Evolutionary conservation across 2,797 vertebrate genomes (phyloP).

Genomic region (Geotrypetes seraphini): DNA sequence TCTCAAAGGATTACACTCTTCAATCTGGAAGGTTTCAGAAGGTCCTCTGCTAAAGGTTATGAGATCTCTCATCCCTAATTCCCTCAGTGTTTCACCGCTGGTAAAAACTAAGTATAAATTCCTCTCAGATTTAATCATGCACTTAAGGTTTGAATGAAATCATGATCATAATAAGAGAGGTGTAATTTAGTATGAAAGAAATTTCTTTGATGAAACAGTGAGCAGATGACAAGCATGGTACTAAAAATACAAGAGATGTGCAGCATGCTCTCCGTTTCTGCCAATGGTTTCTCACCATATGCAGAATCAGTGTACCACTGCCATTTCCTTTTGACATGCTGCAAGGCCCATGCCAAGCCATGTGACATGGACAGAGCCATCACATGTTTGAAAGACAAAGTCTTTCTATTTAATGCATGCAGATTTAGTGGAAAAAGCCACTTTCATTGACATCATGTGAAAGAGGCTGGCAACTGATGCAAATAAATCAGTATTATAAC

Average conservation of each 20-base stretch:
- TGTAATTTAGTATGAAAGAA: too few relatives aligned
- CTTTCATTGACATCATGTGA: not conserved
- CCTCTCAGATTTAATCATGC: too few relatives aligned
- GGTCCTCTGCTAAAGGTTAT: too few relatives aligned
- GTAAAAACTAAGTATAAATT: too few relatives aligned
- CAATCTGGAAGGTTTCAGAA: too few relatives aligned
- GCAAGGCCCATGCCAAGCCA: conserved; percentile 24
- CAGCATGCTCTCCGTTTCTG: not conserved
- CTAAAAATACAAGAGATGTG: not conserved
- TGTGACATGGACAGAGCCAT: conserved; percentile 28
- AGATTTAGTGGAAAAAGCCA: conserved; percentile 3
- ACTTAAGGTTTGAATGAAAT: too few relatives aligned
- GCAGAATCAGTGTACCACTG: too few relatives aligned
- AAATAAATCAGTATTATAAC: rapidly evolving
- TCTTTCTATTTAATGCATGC: conserved; percentile 20
- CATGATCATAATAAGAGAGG: too few relatives aligned
- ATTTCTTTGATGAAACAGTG: not conserved
- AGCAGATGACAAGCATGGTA: not conserved
- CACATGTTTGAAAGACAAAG: conserved; percentile 23
- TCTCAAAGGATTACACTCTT: too few relatives aligned
- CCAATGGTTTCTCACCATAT: too few relatives aligned
- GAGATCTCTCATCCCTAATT: not conserved
- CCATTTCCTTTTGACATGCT: too few relatives aligned
- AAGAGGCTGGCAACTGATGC: not conserved
- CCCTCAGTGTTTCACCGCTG: not conserved